A percentile compares a stretch with the other conserved stretches of the same genome.
Evolutionary conservation across 2,113 vertebrate genomes (phyloP).

Genomic region (Chaetops frenatus): DNA sequence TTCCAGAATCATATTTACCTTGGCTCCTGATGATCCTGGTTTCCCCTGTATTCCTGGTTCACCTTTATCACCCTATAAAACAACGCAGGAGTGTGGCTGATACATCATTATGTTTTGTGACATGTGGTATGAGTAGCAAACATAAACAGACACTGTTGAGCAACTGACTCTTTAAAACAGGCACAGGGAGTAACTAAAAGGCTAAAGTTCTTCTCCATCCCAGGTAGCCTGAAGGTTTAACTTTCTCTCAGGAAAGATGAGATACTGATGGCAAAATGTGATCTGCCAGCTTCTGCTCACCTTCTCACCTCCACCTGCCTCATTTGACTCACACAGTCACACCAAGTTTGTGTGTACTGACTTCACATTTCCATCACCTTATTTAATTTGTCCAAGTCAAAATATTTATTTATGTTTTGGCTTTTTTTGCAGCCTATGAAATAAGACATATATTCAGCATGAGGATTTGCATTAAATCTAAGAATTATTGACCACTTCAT

Average conservation of each 20-base stretch:
- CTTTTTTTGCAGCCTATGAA: not conserved
- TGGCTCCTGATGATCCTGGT: constrained; percentile 74
- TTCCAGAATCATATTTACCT: constrained; percentile 70
- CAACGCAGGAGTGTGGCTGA: not conserved
- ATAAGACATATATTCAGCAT: not conserved
- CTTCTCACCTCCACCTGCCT: not conserved
- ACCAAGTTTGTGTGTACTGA: not conserved
- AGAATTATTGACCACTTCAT: not conserved
- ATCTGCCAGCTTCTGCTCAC: not conserved
- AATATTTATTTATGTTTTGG: not conserved
- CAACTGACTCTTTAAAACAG: not conserved
- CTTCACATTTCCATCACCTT: not conserved
- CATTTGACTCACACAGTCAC: not conserved
- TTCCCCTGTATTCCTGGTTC: constrained; percentile 80
- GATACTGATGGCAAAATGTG: not conserved
- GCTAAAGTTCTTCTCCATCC: not conserved
- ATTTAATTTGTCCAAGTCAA: not conserved
- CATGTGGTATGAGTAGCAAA: not conserved
- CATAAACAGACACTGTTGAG: not conserved
- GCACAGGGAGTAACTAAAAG: not conserved
- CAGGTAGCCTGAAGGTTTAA: not conserved
- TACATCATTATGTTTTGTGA: not conserved
- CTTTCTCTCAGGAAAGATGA: not conserved
- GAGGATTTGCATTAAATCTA: not conserved
- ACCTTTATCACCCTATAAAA: constrained; percentile 84